Evolutionary conservation across 1,140 invertebrate species (phyloP).

Genomic region (Brachionus angularis): DNA sequence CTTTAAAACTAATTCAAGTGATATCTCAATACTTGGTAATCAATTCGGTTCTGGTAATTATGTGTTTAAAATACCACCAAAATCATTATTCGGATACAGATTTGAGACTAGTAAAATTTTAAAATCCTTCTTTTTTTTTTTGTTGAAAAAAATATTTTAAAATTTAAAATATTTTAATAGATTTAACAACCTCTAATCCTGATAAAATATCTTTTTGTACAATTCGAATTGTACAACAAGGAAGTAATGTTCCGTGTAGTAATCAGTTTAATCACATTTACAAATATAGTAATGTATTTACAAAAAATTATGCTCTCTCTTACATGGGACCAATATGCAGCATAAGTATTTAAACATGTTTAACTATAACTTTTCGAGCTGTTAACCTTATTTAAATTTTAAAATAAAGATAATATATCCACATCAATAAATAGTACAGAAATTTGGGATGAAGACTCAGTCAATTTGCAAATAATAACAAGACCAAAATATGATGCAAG

Average conservation of each 20-base stretch:
- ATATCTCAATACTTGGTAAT: not conserved
- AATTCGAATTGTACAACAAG: constrained; percentile 2
- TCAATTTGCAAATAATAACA: constrained; percentile 37
- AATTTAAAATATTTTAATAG: not conserved
- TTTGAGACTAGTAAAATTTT: not conserved
- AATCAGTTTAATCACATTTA: not conserved
- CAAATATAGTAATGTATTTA: not conserved
- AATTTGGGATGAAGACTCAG: constrained; percentile 30
- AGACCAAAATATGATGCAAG: not conserved
- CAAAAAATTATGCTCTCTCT: constrained; percentile 9
- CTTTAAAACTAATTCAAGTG: not conserved
- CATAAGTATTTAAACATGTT: constrained; percentile 9
- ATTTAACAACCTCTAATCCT: no score
- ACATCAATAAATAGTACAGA: not conserved
- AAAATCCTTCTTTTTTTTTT: no score
- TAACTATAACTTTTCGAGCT: not conserved
- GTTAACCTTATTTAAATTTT: not conserved
- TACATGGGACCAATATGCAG: constrained; percentile 15
- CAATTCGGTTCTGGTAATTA: not conserved
- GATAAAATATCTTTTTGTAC: not conserved
- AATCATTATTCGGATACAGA: not conserved
- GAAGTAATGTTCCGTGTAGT: constrained; percentile 16
- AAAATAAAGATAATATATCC: constrained; percentile 24
- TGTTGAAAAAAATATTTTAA: not conserved
- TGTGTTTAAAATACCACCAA: constrained; percentile 15